phyloP scores from a whole-genome alignment of 2,888 invertebrate genomes.

The Amphiduros pacificus region DNA sequence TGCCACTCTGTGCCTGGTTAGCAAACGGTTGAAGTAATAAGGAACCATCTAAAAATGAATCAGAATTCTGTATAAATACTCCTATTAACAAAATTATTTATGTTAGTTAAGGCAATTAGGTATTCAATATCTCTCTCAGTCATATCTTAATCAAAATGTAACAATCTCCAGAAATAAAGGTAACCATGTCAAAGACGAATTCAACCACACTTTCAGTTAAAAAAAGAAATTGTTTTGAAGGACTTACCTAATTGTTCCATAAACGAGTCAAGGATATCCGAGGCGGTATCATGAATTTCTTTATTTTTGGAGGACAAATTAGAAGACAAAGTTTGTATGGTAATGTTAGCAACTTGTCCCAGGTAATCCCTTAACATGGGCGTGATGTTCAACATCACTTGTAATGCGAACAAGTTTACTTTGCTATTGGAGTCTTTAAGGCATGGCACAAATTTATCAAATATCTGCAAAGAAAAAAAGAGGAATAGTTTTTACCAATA shows the following conservation, averaged over 20 bases:
- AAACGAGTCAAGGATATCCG: slow-evolving; percentile 45
- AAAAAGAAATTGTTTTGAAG: background rate
- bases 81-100: background rate
- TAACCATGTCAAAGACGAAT: too few relatives aligned
- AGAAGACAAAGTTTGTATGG: slow-evolving; percentile 46
- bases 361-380: slow-evolving; percentile 44
- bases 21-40: slow-evolving; percentile 52
- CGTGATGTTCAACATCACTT: slow-evolving; percentile 43
- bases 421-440: slow-evolving; percentile 59
- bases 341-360: slow-evolving; percentile 43
- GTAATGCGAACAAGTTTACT: slow-evolving; percentile 56
- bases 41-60: slow-evolving; percentile 41
- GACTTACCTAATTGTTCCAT: slow-evolving; percentile 50
- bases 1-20: slow-evolving; percentile 50
- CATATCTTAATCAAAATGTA: too few relatives aligned
- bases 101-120: background rate
- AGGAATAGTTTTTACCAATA: background rate
- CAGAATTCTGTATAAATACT: too few relatives aligned
- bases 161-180: too few relatives aligned
- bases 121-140: too few relatives aligned
- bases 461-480: slow-evolving; percentile 45
- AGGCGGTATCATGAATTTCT: slow-evolving; percentile 51
- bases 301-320: slow-evolving; percentile 57
- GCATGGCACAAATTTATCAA: slow-evolving; percentile 57
- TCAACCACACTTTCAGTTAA: too few relatives aligned